phyloP scores from a whole-genome alignment of 1,140 invertebrate species.

The Drosophila nigrodunni region DNA sequence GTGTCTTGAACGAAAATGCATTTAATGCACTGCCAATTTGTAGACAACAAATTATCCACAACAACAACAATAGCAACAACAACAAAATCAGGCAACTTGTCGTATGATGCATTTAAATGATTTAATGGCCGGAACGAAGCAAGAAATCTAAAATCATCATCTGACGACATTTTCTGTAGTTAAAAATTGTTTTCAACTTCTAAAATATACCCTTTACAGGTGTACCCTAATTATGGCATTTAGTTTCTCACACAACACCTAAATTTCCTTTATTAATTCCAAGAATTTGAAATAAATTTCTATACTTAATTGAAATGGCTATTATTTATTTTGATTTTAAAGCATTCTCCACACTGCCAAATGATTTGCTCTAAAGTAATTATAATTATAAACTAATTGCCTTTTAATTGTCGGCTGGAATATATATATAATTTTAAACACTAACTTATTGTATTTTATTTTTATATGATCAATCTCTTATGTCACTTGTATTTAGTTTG shows the following conservation, averaged over 20 bases:
- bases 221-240: not conserved
- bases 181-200: constrained; percentile 20
- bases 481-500: constrained; percentile 7
- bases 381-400: too few relatives aligned
- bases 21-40: constrained; percentile 39
- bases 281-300: not conserved
- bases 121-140: constrained; percentile 59
- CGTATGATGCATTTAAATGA: constrained; percentile 52
- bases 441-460: not conserved
- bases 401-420: not conserved
- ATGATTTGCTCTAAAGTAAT: too few relatives aligned
- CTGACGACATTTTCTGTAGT: constrained; percentile 25
- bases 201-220: not conserved
- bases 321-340: too few relatives aligned
- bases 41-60: constrained; percentile 34
- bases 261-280: too few relatives aligned
- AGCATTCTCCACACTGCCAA: too few relatives aligned
- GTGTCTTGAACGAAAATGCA: constrained; percentile 34
- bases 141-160: constrained; percentile 47
- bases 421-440: not conserved
- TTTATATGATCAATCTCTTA: constrained; percentile 3
- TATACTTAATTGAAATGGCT: not conserved
- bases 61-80: constrained; percentile 28
- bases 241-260: too few relatives aligned
- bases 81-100: constrained; percentile 30